Conservation (phyloP, 2,888 invertebrate genomes). For the Sphaerophoria rueppellii region DNA sequence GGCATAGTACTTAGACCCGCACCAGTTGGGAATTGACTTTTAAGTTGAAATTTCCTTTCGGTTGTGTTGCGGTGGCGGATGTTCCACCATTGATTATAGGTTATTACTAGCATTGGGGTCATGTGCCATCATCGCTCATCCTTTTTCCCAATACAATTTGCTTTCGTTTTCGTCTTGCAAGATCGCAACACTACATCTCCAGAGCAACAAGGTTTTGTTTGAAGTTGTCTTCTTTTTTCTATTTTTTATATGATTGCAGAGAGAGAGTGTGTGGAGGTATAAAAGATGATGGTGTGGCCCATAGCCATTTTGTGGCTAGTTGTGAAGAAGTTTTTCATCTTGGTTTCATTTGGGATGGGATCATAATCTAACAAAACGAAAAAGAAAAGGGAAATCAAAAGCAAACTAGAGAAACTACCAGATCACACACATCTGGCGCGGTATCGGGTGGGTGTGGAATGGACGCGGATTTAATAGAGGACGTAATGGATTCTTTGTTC, state of each 20-base stretch:
- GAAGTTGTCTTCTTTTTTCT: slow-evolving; percentile 20
- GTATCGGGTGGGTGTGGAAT: background rate
- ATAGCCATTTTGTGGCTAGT: slow-evolving; percentile 61
- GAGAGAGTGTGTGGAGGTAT: slow-evolving; percentile 31
- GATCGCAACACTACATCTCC: background rate
- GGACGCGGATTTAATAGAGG: slow-evolving; percentile 5
- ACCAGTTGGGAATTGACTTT: slow-evolving; percentile 22
- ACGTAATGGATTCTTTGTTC: slow-evolving; percentile 26
- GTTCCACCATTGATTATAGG: slow-evolving; percentile 73
- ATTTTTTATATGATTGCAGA: background rate
- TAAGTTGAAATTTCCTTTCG: slow-evolving; percentile 53
- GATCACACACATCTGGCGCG: background rate
- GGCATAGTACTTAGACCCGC: slow-evolving; percentile 7
- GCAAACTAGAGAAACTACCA: slow-evolving; percentile 41
- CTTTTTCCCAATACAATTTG: slow-evolving; percentile 53
- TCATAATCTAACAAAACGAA: slow-evolving; percentile 46
- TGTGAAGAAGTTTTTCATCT: slow-evolving; percentile 54
- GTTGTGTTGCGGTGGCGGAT: slow-evolving; percentile 71
- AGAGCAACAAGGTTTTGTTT: background rate
- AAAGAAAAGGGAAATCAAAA: slow-evolving; percentile 61
- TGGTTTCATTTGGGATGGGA: slow-evolving; percentile 57
- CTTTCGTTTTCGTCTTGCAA: slow-evolving; percentile 35
- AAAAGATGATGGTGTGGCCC: slow-evolving; percentile 34
- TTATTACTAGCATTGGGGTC: slow-evolving; percentile 73
- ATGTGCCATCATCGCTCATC: slow-evolving; percentile 62